phyloP scores from a whole-genome alignment of 2,888 invertebrate genomes.

The Tribolium freemani region DNA sequence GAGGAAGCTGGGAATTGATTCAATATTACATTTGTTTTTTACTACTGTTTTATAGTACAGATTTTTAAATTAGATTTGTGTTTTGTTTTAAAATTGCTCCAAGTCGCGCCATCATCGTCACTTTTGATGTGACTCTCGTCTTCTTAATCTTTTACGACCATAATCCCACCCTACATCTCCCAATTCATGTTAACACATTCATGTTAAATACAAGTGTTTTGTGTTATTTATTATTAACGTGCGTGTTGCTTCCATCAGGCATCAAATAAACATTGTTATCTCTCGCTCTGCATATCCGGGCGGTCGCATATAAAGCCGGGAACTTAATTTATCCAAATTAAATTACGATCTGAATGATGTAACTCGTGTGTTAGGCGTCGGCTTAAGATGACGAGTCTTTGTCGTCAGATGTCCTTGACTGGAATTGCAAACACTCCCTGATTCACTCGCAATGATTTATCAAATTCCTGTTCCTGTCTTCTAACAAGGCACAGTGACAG shows the following conservation, averaged over 20 bases:
- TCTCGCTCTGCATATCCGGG: conserved; percentile 10
- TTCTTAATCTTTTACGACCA: conserved; percentile 3
- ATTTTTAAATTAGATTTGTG: background rate
- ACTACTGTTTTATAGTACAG: background rate
- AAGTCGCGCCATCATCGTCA: background rate
- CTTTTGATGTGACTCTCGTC: background rate
- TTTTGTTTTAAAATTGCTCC: background rate
- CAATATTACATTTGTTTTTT: background rate
- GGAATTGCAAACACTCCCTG: conserved; percentile 25
- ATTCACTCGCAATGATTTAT: conserved; percentile 20
- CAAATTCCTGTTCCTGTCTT: conserved; percentile 10
- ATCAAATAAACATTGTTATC: conserved; percentile 28
- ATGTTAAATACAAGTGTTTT: conserved; percentile 6
- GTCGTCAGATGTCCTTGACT: conserved; percentile 35
- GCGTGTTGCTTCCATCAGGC: conserved; percentile 13
- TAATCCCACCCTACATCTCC: background rate
- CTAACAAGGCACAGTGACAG: background rate
- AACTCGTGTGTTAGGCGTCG: conserved; percentile 6
- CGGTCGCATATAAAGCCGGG: no score
- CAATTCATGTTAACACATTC: background rate
- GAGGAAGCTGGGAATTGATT: no score
- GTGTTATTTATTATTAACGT: conserved; percentile 18
- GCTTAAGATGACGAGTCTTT: conserved; percentile 14
- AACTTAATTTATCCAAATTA: conserved; percentile 32
- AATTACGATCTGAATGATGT: conserved; percentile 31